Base-by-base conservation (phyloP, 2,888 invertebrate species). In the Catocala nupta region DNA sequence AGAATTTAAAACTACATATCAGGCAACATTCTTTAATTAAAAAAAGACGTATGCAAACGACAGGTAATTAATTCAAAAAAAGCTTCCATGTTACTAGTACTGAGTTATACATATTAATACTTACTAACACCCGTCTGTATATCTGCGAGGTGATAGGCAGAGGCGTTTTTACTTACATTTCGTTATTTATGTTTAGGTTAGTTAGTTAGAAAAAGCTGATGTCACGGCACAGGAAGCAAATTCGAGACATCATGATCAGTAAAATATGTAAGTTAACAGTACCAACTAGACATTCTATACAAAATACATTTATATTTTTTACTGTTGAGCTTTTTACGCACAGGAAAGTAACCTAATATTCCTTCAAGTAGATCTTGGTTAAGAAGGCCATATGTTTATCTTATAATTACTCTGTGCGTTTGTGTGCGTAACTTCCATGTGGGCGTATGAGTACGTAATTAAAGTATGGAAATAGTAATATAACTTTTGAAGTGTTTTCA, bases 391-490 rank as follows among this genome's bases (percentile, higher is more conserved):
- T 86, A 88, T 91, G 92, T 91, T 91, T 90, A 91, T 90, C 88
- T 89, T 88, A 87, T 88, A 88, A 87, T 87, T 88, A 88, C 84
- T 79, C 66, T 54, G 65, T 69, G 71, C 77, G 69, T 81, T 84
- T 81, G 84, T 83, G 84, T 77, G 78, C 77, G 73, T 61, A 67
- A 68, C 75, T 70, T 81, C 60, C 77, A 83, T 90, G 90, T 88
- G 89, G 87, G 90, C 86, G 88, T 85, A 75, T 85, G 83, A 86
- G 90, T 89, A 84, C 85, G 80, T 80, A 92, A 93, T 93, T 92
- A 92, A 92, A 91, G 90, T 90, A 92, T 93, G 90, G 92, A 92
- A 92, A 93, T 93, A 93, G 93, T 93, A 90, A 91, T 92, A 92
- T 93, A 86, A 88, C 86, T 91, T 93, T 93, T 93, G 90, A 93